Evolutionary conservation across 2,113 vertebrate species (phyloP).

Genomic region (Coracopsis vasa): DNA sequence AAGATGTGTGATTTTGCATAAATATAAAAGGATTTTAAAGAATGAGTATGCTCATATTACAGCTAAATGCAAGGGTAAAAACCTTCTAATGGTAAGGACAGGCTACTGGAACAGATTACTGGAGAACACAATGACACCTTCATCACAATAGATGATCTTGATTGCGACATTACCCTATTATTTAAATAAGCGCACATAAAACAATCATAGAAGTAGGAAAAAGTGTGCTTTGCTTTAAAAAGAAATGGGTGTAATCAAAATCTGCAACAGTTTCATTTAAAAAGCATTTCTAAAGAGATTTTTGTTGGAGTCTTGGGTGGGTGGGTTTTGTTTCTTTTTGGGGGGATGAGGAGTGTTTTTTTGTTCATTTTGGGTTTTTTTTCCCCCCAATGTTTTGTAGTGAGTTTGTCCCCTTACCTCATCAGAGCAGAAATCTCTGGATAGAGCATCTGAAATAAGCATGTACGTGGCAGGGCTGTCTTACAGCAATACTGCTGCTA

Average conservation of each 20-base stretch:
- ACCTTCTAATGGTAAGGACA: neutral
- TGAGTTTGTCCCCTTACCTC: neutral
- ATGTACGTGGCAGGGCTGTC: neutral
- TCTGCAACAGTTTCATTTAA: neutral
- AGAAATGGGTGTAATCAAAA: neutral
- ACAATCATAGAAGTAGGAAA: neutral
- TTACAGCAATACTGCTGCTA: neutral
- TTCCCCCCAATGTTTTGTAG: neutral
- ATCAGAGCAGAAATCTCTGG: neutral
- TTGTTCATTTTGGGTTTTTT: neutral
- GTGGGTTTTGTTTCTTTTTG: neutral
- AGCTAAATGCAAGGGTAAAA: neutral
- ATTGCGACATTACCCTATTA: neutral
- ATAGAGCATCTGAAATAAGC: neutral
- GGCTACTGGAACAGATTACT: neutral
- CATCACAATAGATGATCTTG: neutral
- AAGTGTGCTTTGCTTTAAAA: neutral
- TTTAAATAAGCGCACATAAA: neutral
- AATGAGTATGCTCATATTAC: neutral
- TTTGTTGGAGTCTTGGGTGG: neutral
- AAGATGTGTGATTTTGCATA: neutral
- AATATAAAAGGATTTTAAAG: neutral
- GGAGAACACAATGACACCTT: neutral
- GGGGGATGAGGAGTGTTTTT: neutral
- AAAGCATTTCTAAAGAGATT: neutral